Evolutionary conservation across 1,140 invertebrate species (phyloP), one percentile per base, ranked within the genome.

Genomic region (Heliconius hewitsoni): DNA sequence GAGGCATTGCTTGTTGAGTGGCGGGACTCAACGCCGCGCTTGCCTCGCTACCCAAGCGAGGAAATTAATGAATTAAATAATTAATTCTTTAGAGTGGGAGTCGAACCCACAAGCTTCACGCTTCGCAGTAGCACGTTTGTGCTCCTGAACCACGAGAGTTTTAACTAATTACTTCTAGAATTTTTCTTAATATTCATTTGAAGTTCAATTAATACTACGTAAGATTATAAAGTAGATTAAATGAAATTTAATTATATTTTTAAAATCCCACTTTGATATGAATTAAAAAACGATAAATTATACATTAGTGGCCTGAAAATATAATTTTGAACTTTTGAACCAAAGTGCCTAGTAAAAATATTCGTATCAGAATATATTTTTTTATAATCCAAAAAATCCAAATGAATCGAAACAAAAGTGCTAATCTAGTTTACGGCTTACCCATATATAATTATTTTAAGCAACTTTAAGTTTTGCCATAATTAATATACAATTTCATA

Each of bases 281-380:
- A 66, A 66, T 66, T 66, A 66, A 66, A 66, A 30, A 66, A 66
- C 60, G 1, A 66, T 66, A 3, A 66, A 66, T 27, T 66, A 66
- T 5, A 66, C n/a, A 66, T 66, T 66, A 66, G 60, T 13, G 9
- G 16, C 3, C 30, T 18, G 6, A 16, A 66, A 16, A 13, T 30
- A 27, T 27, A 16, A 66, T 27, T 23, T 27, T 27, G 1, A 16
- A 23, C 23, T 66, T 27, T 27, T 30, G 3, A 27, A 13, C 3
- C n/a, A 13, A 57, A 13, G 13, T 46, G 11, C 39, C 8, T 42
- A 42, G 8, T 2, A 3, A 11, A 42, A 42, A 42, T 42, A 42
- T 42, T 9, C 9, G 11, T 42, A 30, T 42, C 39, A 42, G 39
- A 13, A 11, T 0, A 11, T 2, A 30, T 30, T 30, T 30, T 30